Evolutionary conservation across 2,113 vertebrate genomes (phyloP).

Genomic region (Chaetura pelagica): DNA sequence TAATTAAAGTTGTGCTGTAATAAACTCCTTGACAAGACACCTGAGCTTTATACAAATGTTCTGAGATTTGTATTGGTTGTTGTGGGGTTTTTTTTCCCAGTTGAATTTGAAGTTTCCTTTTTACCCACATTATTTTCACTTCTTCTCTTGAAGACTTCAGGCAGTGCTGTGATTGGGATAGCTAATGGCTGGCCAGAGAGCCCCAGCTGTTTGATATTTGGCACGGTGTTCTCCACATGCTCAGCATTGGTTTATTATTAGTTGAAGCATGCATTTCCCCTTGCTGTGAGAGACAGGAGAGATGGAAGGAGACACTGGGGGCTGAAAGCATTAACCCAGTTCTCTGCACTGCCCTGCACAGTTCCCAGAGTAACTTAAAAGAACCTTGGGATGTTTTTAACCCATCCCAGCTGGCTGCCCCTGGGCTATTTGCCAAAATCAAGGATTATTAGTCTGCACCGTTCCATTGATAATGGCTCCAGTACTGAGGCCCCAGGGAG

Average conservation of each 20-base stretch:
- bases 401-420: constrained; percentile 23
- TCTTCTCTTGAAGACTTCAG: background rate
- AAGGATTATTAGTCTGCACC: constrained; percentile 13
- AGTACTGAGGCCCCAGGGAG: background rate
- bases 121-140: background rate
- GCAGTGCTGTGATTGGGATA: background rate
- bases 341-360: background rate
- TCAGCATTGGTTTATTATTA: background rate
- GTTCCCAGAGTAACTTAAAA: constrained; percentile 9
- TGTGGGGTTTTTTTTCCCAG: background rate
- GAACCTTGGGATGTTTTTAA: background rate
- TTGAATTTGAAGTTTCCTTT: background rate
- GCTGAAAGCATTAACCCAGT: constrained; percentile 25
- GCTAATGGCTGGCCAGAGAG: background rate
- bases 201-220: constrained; percentile 35
- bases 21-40: background rate
- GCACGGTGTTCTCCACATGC: background rate
- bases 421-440: constrained; percentile 51
- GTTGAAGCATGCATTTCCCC: background rate
- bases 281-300: constrained; percentile 1
- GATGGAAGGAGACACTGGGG: background rate
- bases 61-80: background rate
- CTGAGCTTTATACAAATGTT: background rate
- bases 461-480: background rate
- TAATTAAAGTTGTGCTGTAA: background rate